Percentiles rank a stretch among this genome's conserved stretches.
Evolutionary conservation across 2,888 invertebrate species (phyloP).

Genomic region (Mimachlamys varia): DNA sequence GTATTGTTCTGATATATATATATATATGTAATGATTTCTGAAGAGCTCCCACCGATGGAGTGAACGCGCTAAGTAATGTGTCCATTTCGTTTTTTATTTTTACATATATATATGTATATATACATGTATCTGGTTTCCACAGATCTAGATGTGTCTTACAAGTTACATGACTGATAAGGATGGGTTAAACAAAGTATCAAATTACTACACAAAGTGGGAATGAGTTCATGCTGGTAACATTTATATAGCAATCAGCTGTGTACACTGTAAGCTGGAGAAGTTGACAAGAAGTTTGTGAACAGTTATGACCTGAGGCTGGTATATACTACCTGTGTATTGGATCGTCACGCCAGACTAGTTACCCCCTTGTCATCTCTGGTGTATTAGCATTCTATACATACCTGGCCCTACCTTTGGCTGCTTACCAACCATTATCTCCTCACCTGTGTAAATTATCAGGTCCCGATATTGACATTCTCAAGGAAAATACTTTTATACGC

Average conservation of each 20-base stretch:
- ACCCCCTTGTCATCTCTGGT: constrained; percentile 18
- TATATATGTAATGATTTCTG: too few species aligned
- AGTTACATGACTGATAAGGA: not conserved
- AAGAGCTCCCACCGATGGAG: too few species aligned
- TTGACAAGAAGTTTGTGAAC: constrained; percentile 28
- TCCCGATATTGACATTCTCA: constrained; percentile 9
- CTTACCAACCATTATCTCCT: constrained; percentile 21
- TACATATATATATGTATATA: too few species aligned
- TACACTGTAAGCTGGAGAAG: not conserved
- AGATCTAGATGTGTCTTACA: not conserved
- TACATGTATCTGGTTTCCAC: too few species aligned
- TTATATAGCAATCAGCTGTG: not conserved
- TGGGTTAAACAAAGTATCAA: not conserved
- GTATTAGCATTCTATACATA: constrained; percentile 24
- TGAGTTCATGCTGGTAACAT: not conserved
- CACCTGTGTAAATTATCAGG: constrained; percentile 32
- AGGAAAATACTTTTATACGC: constrained; percentile 7
- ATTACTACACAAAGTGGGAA: not conserved
- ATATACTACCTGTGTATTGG: constrained; percentile 10
- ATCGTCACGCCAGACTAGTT: constrained; percentile 6
- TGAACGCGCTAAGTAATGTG: too few species aligned
- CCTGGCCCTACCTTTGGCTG: constrained; percentile 32
- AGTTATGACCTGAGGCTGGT: constrained; percentile 25
- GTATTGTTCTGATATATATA: too few species aligned
- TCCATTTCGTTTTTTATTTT: too few species aligned